Evolutionary conservation across 2,113 vertebrate species (phyloP), one percentile per base, ranked within the genome.

Genomic region (Sinocyclocheilus rhinocerous): DNA sequence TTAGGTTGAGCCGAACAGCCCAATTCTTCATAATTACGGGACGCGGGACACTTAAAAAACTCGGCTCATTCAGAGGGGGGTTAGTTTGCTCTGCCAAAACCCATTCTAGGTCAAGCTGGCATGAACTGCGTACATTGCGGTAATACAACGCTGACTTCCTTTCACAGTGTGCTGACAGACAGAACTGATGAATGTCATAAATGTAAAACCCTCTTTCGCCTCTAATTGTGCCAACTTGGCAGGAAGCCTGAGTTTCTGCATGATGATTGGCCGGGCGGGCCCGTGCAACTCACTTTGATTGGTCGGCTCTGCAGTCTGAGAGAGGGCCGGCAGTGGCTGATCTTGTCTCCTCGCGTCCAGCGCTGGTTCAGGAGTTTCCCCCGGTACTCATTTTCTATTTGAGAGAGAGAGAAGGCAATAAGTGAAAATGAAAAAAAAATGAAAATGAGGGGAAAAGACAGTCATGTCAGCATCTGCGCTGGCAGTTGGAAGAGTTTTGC

Each of bases 301-400:
- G 24, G 94, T 93, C 92, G 90, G 91, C 95, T 95, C 93, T 95
- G 96, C 89, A 96, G 93, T 94, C 93, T 93, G 89, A 95, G 86
- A 86, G 95, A 93, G 94, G 95, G 95, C 93, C 96, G 91, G 84
- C 95, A 96, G 95, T 93, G 95, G 94, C 95, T 97, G 93, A 95
- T 95, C 95, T 96, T 97, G 93, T 97, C 97, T 92, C 96, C 97
- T 39, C 95, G 92, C 81, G 96, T 98, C 98, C 97, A 99, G 96
- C 96, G 96, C 95, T 98, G 97, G 87, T 92, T 99, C 95, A 98
- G 95, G 95, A 99, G 96, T 95, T 98, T 95, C 3, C 97, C 97
- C 92, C 95, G 96, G 94, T 97, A 99, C 92, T 98, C 97, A 99
- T 98, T 97, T 96, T 99, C 97, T 99, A 90, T 29, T 36, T 67